Evolutionary conservation across 2,113 vertebrate genomes (phyloP).

Genomic region (Antechinus stuartii): DNA sequence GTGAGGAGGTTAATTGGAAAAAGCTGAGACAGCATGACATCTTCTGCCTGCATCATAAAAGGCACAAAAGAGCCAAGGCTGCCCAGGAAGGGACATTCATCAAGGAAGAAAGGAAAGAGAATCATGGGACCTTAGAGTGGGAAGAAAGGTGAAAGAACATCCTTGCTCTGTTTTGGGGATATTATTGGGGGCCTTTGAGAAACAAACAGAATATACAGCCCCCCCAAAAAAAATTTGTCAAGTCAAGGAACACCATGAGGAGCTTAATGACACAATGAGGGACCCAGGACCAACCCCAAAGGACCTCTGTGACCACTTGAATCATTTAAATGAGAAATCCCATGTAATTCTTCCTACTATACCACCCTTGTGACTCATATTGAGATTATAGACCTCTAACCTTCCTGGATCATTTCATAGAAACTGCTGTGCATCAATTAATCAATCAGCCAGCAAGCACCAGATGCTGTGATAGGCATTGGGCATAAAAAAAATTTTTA

Average conservation of each 20-base stretch:
- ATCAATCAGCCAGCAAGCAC: background rate
- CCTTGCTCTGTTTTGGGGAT: background rate
- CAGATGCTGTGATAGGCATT: background rate
- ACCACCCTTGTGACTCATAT: background rate
- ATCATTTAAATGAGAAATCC: background rate
- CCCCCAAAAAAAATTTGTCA: background rate
- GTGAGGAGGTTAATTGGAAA: constrained; percentile 1
- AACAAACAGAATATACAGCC: background rate
- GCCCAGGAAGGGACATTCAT: background rate
- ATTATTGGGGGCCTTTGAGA: background rate
- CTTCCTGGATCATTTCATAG: background rate
- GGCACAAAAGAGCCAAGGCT: background rate
- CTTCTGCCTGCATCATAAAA: background rate
- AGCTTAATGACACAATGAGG: background rate
- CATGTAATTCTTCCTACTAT: background rate
- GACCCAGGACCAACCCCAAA: background rate
- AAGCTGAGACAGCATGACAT: background rate
- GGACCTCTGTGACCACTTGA: background rate
- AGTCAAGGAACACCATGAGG: background rate
- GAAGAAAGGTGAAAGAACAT: background rate
- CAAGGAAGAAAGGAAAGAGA: background rate
- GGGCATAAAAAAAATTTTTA: background rate
- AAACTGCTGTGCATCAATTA: background rate
- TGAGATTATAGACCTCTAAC: background rate
- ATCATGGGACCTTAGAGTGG: background rate